These are phyloP conservation scores for Medauroidea extradentata DNA, from an alignment of 1,140 invertebrate genomes.

Conservation along the genomic window DNA sequence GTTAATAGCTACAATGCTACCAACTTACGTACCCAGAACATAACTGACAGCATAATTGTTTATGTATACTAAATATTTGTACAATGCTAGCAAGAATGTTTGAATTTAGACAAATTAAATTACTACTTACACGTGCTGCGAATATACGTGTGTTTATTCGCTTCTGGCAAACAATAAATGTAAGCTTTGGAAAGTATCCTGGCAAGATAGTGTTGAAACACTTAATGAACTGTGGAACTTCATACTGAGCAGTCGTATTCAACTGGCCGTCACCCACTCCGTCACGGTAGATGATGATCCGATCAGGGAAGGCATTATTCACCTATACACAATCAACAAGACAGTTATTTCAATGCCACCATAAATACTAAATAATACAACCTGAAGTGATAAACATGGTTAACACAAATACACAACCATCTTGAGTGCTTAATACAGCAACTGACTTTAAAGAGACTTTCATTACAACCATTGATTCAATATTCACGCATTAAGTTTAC, in stretches of 20 bases:
- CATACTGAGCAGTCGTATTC: constrained; percentile 60
- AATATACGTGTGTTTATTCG: constrained; percentile 83
- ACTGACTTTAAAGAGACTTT: background rate
- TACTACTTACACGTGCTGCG: constrained; percentile 34
- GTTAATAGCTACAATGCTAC: no score
- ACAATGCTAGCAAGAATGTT: no score
- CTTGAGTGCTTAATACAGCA: background rate
- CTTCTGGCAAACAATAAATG: constrained; percentile 85
- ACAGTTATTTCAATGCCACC: no score
- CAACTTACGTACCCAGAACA: no score
- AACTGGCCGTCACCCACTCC: constrained; percentile 89
- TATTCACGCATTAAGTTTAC: no score
- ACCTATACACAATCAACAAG: constrained; percentile 35
- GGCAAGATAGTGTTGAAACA: constrained; percentile 51
- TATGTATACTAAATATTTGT: no score
- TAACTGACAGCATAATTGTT: no score
- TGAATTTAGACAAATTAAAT: background rate
- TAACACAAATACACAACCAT: background rate
- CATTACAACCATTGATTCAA: background rate
- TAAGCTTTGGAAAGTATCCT: constrained; percentile 62
- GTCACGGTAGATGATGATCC: constrained; percentile 85
- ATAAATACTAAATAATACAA: no score
- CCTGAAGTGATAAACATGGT: no score
- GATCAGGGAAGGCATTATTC: constrained; percentile 65
- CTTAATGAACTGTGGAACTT: constrained; percentile 69